These are phyloP conservation scores for Manacus vitellinus DNA, from an alignment of 2,113 vertebrate species.

Conservation along the genomic window DNA sequence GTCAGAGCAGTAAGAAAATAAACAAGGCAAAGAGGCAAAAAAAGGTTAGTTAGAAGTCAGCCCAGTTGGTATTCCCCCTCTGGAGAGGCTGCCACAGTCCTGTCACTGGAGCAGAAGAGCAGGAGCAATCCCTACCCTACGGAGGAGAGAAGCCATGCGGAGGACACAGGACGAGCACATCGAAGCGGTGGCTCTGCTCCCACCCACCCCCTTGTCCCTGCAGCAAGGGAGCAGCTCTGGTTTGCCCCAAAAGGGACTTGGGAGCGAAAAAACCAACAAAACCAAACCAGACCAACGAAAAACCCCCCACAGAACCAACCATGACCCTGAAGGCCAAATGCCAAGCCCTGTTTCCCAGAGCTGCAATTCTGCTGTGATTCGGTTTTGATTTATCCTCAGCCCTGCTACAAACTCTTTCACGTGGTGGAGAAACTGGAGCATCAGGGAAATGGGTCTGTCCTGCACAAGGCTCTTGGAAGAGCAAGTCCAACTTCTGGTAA, in stretches of 20 bases:
- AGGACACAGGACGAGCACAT: neutral
- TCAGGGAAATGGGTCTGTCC: neutral
- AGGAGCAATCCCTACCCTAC: neutral
- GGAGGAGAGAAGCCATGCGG: neutral
- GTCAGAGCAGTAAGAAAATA: slow-evolving; percentile 84
- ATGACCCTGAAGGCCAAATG: neutral
- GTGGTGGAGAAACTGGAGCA: neutral
- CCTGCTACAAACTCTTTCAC: neutral
- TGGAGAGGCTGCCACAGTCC: neutral
- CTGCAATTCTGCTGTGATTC: neutral
- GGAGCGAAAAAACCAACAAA: no score
- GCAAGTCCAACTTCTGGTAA: neutral
- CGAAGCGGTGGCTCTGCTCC: neutral
- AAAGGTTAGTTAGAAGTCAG: slow-evolving; percentile 42
- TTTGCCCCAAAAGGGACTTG: neutral
- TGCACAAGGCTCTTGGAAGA: neutral
- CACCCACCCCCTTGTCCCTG: neutral
- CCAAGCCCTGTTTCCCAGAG: neutral
- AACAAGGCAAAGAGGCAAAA: slow-evolving; percentile 67
- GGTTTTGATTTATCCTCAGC: neutral
- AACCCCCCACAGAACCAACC: neutral
- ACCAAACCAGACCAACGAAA: neutral
- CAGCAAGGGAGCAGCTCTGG: neutral
- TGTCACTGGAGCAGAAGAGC: neutral
- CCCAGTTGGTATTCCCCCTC: slow-evolving; percentile 1